Evolutionary conservation across 2,888 invertebrate species (phyloP).

Genomic region (Fabriciana adippe): DNA sequence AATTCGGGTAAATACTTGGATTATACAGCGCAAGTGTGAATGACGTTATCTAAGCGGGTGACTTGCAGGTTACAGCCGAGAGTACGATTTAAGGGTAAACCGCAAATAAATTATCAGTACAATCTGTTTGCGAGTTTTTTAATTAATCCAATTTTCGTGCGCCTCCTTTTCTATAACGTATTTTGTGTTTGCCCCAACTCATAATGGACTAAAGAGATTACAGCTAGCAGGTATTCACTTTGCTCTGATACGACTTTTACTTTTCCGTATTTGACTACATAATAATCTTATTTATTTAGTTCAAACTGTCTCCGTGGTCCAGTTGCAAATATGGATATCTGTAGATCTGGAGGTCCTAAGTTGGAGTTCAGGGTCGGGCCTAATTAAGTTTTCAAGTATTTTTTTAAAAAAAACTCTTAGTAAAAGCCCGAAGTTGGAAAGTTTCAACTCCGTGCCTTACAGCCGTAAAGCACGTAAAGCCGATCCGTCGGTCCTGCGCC

Average conservation of each 20-base stretch:
- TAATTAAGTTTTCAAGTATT: no score
- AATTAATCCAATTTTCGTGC: slow-evolving; percentile 60
- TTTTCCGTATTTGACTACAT: no score
- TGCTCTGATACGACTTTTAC: slow-evolving; percentile 6
- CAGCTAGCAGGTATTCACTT: slow-evolving; percentile 13
- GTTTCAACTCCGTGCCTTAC: no score
- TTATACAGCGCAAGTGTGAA: slow-evolving; percentile 63
- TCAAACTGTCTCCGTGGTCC: no score
- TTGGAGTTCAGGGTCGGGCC: no score
- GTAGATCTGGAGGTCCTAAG: no score
- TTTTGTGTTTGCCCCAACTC: slow-evolving; percentile 26
- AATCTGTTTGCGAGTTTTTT: slow-evolving; percentile 63
- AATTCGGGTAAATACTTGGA: slow-evolving; percentile 52
- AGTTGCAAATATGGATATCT: no score
- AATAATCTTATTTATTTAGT: no score
- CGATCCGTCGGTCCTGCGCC: no score
- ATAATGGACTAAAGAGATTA: slow-evolving; percentile 13
- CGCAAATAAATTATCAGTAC: slow-evolving; percentile 62
- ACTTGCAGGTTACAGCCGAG: slow-evolving; percentile 52
- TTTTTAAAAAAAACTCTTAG: no score
- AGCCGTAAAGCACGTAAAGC: no score
- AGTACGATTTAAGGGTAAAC: slow-evolving; percentile 34
- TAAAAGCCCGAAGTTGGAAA: no score
- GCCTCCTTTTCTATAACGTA: slow-evolving; percentile 41
- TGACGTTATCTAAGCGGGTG: slow-evolving; percentile 67